phyloP scores from a whole-genome alignment of 2,797 vertebrate species.

The Leptodactylus fallax region DNA sequence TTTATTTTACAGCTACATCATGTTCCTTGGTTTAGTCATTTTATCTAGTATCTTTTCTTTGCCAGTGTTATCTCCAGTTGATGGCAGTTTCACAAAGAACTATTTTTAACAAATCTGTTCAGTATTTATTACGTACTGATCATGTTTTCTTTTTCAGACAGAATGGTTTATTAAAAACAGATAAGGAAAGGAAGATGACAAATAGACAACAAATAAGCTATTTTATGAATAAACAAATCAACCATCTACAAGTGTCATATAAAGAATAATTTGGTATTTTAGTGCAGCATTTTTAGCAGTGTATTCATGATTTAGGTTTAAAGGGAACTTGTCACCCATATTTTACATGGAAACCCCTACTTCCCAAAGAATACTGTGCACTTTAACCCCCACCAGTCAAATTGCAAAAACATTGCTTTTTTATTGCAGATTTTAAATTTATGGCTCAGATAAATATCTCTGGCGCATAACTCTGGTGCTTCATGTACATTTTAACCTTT shows the following conservation, averaged over 20 bases:
- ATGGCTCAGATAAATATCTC: too few relatives aligned
- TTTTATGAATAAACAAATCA: not conserved
- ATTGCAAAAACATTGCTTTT: too few relatives aligned
- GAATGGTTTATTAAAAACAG: not conserved
- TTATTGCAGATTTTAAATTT: too few relatives aligned
- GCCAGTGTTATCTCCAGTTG: slow-evolving; percentile 21
- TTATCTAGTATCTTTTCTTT: not conserved
- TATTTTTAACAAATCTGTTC: slow-evolving; percentile 40
- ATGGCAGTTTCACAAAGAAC: slow-evolving; percentile 5
- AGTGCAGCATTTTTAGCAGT: not conserved
- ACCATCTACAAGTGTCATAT: not conserved
- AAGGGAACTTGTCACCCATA: too few relatives aligned
- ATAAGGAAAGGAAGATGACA: not conserved
- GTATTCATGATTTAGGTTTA: not conserved
- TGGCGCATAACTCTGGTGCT: too few relatives aligned
- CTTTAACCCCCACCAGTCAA: too few relatives aligned
- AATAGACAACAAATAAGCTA: not conserved
- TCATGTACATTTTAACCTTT: too few relatives aligned
- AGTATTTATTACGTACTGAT: slow-evolving; percentile 4
- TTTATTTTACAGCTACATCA: slow-evolving; percentile 5
- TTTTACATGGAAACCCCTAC: too few relatives aligned
- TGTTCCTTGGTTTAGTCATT: slow-evolving; percentile 6
- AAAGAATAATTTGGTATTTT: not conserved
- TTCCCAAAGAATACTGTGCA: too few relatives aligned
- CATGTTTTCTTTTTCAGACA: not conserved